phyloP scores from a whole-genome alignment of 2,797 vertebrate genomes.

The Ptychadena robeensis region DNA sequence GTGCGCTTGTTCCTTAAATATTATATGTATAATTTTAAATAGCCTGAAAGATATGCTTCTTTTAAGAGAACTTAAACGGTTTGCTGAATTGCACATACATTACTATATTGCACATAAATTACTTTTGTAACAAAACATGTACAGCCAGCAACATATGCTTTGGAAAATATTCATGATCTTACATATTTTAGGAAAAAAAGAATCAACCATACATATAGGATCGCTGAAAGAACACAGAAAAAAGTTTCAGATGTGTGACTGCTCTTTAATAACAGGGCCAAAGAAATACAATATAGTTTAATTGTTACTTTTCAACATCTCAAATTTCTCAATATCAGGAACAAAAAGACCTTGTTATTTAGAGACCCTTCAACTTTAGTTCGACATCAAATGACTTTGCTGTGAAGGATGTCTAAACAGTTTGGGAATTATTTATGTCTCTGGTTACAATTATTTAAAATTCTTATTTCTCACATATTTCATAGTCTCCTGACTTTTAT shows the following conservation, averaged over 20 bases:
- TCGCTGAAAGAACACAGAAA: slow-evolving; percentile 16
- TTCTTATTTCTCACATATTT: slow-evolving; percentile 22
- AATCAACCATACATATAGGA: background rate
- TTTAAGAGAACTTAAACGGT: no score
- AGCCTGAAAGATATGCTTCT: no score
- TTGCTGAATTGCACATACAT: no score
- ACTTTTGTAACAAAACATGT: background rate
- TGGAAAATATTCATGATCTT: background rate
- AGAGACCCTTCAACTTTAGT: background rate
- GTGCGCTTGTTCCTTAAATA: no score
- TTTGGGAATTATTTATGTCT: slow-evolving; percentile 17
- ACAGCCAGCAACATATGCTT: slow-evolving; percentile 1
- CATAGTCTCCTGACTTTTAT: background rate
- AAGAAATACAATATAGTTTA: slow-evolving; percentile 5
- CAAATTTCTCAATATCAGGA: background rate
- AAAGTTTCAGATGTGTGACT: background rate
- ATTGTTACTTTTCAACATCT: slow-evolving; percentile 1
- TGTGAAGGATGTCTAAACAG: slow-evolving; percentile 11
- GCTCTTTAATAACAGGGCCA: slow-evolving; percentile 6
- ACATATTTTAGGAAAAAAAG: background rate
- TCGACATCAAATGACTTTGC: background rate
- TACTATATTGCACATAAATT: no score
- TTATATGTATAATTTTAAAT: no score
- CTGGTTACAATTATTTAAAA: slow-evolving; percentile 13
- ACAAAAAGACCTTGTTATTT: background rate